phyloP scores from a whole-genome alignment of 2,888 invertebrate species.

The Tillus elongatus region DNA sequence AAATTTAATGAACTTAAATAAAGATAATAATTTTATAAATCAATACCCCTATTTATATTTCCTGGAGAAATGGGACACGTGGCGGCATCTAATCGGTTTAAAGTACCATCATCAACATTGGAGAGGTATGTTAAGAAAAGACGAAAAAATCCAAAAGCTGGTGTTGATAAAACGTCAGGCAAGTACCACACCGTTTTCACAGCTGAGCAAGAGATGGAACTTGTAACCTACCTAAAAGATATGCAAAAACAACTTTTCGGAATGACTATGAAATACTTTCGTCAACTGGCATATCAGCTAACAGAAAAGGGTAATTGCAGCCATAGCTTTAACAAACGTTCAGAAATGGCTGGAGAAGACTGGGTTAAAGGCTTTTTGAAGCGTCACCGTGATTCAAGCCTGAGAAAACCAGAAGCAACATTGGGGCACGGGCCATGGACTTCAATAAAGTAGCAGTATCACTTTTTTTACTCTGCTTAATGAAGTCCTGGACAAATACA shows the following conservation, averaged over 20 bases:
- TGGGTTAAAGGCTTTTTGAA: conserved; percentile 48
- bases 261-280: conserved; percentile 31
- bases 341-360: conserved; percentile 45
- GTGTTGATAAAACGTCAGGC: conserved; percentile 6
- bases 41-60: no score
- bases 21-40: no score
- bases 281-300: conserved; percentile 46
- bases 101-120: conserved; percentile 9
- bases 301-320: conserved; percentile 44
- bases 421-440: conserved; percentile 10
- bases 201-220: conserved; percentile 16
- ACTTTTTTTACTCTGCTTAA: conserved; percentile 3
- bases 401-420: conserved; percentile 11
- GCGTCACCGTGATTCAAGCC: conserved; percentile 34
- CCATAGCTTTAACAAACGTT: conserved; percentile 43
- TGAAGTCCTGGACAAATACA: conserved; percentile 4
- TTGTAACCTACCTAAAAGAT: conserved; percentile 16
- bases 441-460: conserved; percentile 8
- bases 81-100: neutral
- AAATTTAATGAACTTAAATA: no score
- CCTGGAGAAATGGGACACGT: neutral
- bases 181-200: conserved; percentile 6
- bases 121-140: conserved; percentile 8
- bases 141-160: neutral
- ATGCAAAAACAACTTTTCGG: conserved; percentile 19